Conservation (phyloP, 2,113 vertebrate species). For the Apeltes quadracus region DNA sequence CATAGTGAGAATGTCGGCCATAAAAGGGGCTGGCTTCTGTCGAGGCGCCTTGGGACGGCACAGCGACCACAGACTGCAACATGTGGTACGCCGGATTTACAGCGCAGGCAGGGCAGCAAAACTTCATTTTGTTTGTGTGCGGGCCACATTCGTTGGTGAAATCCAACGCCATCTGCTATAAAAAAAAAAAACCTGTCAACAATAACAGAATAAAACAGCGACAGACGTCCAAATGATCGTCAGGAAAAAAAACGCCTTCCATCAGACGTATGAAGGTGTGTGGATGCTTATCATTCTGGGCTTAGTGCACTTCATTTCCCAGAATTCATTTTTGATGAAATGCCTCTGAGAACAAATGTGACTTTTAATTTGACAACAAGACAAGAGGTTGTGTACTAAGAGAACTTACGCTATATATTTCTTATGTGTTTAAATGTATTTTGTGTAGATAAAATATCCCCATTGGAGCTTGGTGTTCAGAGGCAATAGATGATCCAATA, state of each 20-base stretch:
- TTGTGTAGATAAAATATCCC: not conserved
- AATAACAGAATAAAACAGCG: not conserved
- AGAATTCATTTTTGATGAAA: not conserved
- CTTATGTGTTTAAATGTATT: not conserved
- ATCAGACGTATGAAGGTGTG: not conserved
- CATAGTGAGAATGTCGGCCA: constrained; percentile 70
- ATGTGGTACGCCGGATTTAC: constrained; percentile 18
- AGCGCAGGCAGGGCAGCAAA: not conserved
- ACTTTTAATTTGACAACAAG: not conserved
- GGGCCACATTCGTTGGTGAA: constrained; percentile 1
- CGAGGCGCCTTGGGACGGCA: constrained; percentile 42
- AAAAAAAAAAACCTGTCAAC: not conserved
- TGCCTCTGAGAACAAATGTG: not conserved
- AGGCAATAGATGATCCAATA: not conserved
- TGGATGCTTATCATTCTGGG: not conserved
- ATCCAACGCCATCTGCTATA: constrained; percentile 6
- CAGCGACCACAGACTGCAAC: constrained; percentile 21
- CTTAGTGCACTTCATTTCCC: not conserved
- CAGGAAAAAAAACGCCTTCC: not conserved
- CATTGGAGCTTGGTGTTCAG: not conserved
- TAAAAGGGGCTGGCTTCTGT: constrained; percentile 71
- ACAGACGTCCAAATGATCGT: not conserved
- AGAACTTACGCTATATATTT: not conserved
- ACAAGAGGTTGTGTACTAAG: not conserved
- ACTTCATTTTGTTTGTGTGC: constrained; percentile 16